These are phyloP conservation scores for Volucella bombylans DNA, from an alignment of 2,888 invertebrate species.

Conservation along the genomic window DNA sequence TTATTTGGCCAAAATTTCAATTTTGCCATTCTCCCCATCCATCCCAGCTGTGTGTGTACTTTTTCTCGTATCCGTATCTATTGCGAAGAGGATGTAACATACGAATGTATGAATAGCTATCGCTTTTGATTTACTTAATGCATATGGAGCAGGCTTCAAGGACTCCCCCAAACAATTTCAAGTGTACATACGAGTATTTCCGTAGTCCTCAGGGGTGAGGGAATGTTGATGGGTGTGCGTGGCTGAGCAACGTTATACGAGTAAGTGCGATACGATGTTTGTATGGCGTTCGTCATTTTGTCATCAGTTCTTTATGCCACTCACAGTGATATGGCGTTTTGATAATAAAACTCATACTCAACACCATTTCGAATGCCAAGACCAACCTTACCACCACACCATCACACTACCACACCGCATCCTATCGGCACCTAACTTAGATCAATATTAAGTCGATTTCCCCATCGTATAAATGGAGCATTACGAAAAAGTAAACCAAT, in stretches of 20 bases:
- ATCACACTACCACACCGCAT: background rate
- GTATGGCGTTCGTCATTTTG: slow-evolving; percentile 21
- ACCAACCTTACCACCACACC: too few species aligned
- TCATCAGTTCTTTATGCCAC: slow-evolving; percentile 46
- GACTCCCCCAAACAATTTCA: slow-evolving; percentile 55
- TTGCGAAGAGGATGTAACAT: slow-evolving; percentile 17
- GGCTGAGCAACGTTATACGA: slow-evolving; percentile 5
- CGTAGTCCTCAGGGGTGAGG: background rate
- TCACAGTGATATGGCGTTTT: slow-evolving; percentile 37
- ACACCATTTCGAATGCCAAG: too few species aligned
- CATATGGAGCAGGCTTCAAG: slow-evolving; percentile 29
- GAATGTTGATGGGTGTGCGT: background rate
- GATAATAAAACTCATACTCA: slow-evolving; percentile 23
- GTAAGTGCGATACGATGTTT: slow-evolving; percentile 51
- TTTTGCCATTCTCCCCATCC: slow-evolving; percentile 39
- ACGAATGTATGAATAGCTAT: slow-evolving; percentile 21
- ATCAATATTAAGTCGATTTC: slow-evolving; percentile 54
- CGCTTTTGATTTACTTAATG: slow-evolving; percentile 64
- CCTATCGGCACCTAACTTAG: slow-evolving; percentile 15
- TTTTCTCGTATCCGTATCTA: background rate
- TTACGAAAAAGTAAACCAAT: slow-evolving; percentile 13
- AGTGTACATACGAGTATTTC: too few species aligned
- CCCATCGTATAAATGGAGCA: slow-evolving; percentile 24
- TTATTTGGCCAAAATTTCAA: slow-evolving; percentile 62
- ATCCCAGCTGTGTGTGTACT: background rate